Conservation (phyloP, 2,113 vertebrate genomes). For the Lota lota region DNA sequence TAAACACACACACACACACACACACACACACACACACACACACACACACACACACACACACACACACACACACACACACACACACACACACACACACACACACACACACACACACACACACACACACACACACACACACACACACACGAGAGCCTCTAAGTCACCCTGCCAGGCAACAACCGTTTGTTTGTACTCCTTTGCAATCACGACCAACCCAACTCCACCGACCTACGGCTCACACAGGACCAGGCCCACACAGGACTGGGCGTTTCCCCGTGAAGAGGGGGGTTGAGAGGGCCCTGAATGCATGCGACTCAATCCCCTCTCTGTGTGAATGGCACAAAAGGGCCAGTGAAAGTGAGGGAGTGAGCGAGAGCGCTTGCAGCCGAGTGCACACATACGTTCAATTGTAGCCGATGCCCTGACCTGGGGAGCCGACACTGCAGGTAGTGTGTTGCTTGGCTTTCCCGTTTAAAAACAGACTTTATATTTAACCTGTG, state of each 20-base stretch:
- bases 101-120: neutral
- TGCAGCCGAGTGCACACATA: neutral
- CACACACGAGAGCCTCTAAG: conserved; percentile 46
- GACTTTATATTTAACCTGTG: too few species aligned
- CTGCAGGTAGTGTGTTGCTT: neutral
- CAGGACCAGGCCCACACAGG: conserved; percentile 35
- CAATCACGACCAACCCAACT: conserved; percentile 43
- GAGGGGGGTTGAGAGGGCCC: conserved; percentile 51
- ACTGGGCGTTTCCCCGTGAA: conserved; percentile 36
- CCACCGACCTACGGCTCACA: conserved; percentile 2
- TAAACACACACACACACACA: conserved; percentile 27
- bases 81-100: conserved; percentile 15
- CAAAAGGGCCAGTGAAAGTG: conserved; percentile 71
- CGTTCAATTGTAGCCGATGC: neutral
- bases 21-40: too few species aligned
- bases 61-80: too few species aligned
- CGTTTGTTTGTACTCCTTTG: conserved; percentile 69
- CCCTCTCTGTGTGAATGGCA: conserved; percentile 58
- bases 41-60: too few species aligned
- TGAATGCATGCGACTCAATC: conserved; percentile 66
- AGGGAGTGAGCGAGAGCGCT: conserved; percentile 38
- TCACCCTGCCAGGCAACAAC: conserved; percentile 58
- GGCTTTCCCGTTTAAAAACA: too few species aligned
- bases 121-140: too few species aligned
- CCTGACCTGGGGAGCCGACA: neutral